phyloP scores from a whole-genome alignment of 2,888 invertebrate species.

The Agriotes lineatus region DNA sequence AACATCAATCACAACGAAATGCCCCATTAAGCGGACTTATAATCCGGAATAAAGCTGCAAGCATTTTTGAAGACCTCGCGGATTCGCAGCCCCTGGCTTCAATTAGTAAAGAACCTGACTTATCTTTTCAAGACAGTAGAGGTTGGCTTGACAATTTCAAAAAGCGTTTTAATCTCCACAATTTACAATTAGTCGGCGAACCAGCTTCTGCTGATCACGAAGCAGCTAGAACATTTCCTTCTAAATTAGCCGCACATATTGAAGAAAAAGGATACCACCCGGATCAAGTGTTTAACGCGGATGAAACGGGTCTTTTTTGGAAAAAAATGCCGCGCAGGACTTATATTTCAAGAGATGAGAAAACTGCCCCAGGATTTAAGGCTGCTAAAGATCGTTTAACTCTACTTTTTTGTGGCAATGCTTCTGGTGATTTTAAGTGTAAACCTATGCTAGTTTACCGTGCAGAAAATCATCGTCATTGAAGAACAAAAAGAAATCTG shows the following conservation, averaged over 20 bases:
- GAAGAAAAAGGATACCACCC: conserved; percentile 35
- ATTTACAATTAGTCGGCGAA: conserved; percentile 45
- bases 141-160: conserved; percentile 48
- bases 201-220: conserved; percentile 46
- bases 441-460: conserved; percentile 52
- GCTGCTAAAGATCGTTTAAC: conserved; percentile 47
- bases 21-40: neutral
- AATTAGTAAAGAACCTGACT: neutral
- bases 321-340: conserved; percentile 39
- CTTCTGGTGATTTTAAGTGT: conserved; percentile 53
- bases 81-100: too few species aligned
- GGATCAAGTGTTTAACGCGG: conserved; percentile 32
- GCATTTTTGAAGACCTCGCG: neutral
- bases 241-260: neutral
- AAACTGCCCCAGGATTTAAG: conserved; percentile 50
- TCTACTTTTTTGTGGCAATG: conserved; percentile 54
- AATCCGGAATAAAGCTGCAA: neutral
- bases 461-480: conserved; percentile 43
- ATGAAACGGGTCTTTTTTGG: conserved; percentile 43
- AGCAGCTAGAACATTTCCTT: conserved; percentile 25
- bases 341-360: conserved; percentile 40
- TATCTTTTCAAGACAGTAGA: neutral
- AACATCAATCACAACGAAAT: neutral
- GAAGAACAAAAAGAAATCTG: conserved; percentile 42
- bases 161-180: conserved; percentile 45